Base-by-base conservation (phyloP, 2,113 vertebrate genomes). In the Otolemur garnettii region DNA sequence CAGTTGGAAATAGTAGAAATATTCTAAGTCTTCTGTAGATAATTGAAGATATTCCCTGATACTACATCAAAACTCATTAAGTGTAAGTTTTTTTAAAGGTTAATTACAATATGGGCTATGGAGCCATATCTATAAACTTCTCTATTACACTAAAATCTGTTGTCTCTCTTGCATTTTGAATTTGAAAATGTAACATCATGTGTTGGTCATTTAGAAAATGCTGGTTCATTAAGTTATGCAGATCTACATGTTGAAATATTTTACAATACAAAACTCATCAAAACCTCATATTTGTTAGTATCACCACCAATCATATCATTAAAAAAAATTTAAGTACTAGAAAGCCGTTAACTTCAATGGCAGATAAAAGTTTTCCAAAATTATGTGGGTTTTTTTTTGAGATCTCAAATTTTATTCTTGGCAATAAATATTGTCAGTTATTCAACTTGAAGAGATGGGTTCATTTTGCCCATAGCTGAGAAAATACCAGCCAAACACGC, bases 101-200 rank as follows among this genome's bases (percentile, higher is more conserved):
- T 96, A 90, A 96, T 80, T 93, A 38, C 14, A 80, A 59, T 66
- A 85, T 13, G 2, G 64, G 79, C 64, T 50, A 28, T 79, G n/a
- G 90, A 85, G 84, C 22, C 59, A 35, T 30, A 78, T 38, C 38
- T 85, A 79, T 78, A 78, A 79, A 81, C 53, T 68, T 28, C 72
- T 85, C 57, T 38, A 19, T 72, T 87, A 81, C 11, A 87, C 85
- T 81, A 50, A 95, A 92, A 96, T 80, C 7, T 42, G 60, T 50
- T 68, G 50, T 72, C 57, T 74, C 26, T n/a, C 18, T 75, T 66
- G 15, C 22, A 80, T 57, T 80, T 74, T 55, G 24, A 77, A 71
- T 92, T 69, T 80, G 45, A 84, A 72, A 72, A 78, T 69, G 5
- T 90, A 60, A 88, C 3, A 88, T 59, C 59, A 68, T 50, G 24